A percentile compares a stretch with the other conserved stretches of the same genome.
These are phyloP conservation scores for Pseudomyrmex concolor DNA, from an alignment of 1,140 invertebrate species.

Conservation along the genomic window DNA sequence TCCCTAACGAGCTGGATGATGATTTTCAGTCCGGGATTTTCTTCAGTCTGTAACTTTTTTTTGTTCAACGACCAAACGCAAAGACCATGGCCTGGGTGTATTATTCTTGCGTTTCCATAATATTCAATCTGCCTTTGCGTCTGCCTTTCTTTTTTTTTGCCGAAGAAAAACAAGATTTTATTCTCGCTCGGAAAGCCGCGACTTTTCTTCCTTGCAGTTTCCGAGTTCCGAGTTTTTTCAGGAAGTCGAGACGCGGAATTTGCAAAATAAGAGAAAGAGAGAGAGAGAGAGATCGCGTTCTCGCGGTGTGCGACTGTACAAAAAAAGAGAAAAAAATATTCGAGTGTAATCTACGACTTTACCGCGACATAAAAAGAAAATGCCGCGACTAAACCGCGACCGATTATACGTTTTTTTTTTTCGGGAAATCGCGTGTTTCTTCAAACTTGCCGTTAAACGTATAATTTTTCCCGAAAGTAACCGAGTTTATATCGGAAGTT, in stretches of 20 bases:
- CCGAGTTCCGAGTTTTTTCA: conserved; percentile 14
- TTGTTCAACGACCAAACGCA: not conserved
- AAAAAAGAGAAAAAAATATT: too few relatives aligned
- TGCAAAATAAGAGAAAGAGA: conserved; percentile 1
- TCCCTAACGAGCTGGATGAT: conserved; percentile 44
- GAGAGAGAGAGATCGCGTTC: too few relatives aligned
- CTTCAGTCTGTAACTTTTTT: conserved; percentile 11
- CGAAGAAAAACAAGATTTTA: conserved; percentile 21
- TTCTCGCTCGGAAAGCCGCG: not conserved
- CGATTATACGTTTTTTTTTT: too few relatives aligned
- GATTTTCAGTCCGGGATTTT: conserved; percentile 24
- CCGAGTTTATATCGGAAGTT: not conserved
- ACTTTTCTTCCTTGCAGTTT: not conserved
- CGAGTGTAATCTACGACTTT: too few relatives aligned
- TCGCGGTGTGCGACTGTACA: too few relatives aligned
- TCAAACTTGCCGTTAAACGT: too few relatives aligned
- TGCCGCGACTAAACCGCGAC: too few relatives aligned
- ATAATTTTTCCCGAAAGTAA: not conserved
- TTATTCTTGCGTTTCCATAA: conserved; percentile 34
- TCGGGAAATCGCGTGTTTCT: too few relatives aligned
- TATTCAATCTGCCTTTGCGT: conserved; percentile 49
- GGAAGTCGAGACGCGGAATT: not conserved
- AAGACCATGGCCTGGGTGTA: not conserved
- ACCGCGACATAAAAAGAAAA: too few relatives aligned
- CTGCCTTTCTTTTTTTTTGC: conserved; percentile 19